phyloP scores from a whole-genome alignment of 1,140 invertebrate species.

The Cephus cinctus region DNA sequence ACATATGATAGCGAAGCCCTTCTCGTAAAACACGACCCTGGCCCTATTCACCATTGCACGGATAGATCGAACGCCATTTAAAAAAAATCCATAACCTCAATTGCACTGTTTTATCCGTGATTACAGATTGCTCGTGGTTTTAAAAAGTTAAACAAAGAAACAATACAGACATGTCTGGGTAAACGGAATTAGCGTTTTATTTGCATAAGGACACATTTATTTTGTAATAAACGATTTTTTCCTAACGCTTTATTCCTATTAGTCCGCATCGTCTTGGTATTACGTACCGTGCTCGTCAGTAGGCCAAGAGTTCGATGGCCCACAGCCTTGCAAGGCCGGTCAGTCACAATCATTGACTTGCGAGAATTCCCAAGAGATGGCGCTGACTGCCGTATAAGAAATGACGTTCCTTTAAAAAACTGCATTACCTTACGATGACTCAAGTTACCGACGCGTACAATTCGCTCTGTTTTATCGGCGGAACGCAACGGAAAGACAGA shows the following conservation, averaged over 20 bases:
- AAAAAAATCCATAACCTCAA: no score
- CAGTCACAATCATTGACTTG: slow-evolving; percentile 6
- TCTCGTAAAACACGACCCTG: slow-evolving; percentile 34
- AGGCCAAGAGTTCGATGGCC: slow-evolving; percentile 51
- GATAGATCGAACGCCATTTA: no score
- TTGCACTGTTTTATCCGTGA: no score
- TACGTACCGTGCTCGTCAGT: slow-evolving; percentile 39
- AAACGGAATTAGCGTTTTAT: no score
- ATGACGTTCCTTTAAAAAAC: slow-evolving; percentile 18
- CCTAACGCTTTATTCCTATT: no score
- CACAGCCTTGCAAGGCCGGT: slow-evolving; percentile 54
- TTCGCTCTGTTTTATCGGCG: slow-evolving; percentile 4
- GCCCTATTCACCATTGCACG: slow-evolving; percentile 30
- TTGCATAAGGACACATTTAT: no score
- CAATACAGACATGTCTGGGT: no score
- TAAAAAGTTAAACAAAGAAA: no score
- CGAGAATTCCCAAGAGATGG: slow-evolving; percentile 4
- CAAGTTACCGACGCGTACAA: slow-evolving; percentile 30
- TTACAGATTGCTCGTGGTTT: no score
- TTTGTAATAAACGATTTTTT: no score
- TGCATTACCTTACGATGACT: no score
- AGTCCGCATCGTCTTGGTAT: no score
- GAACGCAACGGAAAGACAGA: neutral
- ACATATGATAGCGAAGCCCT: slow-evolving; percentile 37
- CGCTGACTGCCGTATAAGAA: neutral